These are phyloP conservation scores for Pandemis corylana DNA, from an alignment of 2,888 invertebrate species.

Conservation along the genomic window DNA sequence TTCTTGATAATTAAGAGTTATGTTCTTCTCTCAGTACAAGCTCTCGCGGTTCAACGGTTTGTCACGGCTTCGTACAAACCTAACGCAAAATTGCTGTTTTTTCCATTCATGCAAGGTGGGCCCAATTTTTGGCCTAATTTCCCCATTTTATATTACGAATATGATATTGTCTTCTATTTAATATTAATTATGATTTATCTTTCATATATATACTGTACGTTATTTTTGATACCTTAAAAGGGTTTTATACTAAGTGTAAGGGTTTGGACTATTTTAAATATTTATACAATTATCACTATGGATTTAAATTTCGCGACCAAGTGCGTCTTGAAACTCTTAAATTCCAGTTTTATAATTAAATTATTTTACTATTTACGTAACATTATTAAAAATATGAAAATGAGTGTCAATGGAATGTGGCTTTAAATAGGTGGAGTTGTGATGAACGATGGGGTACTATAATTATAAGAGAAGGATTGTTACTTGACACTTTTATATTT, in stretches of 20 bases:
- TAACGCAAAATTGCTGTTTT: not conserved
- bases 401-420: slow-evolving; percentile 57
- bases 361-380: not conserved
- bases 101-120: not conserved
- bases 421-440: slow-evolving; percentile 49
- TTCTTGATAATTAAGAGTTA: no score
- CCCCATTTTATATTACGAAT: not conserved
- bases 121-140: not conserved
- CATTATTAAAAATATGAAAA: slow-evolving; percentile 40
- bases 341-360: not conserved
- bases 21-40: no score
- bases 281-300: slow-evolving; percentile 10
- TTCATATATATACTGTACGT: slow-evolving; percentile 43
- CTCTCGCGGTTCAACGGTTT: no score
- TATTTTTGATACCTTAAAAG: slow-evolving; percentile 60
- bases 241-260: slow-evolving; percentile 35
- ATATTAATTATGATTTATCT: not conserved
- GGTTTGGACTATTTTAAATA: slow-evolving; percentile 14
- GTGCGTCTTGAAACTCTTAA: not conserved
- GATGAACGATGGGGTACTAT: slow-evolving; percentile 11
- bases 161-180: slow-evolving; percentile 9
- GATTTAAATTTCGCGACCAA: slow-evolving; percentile 4
- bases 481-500: not conserved
- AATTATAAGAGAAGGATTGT: slow-evolving; percentile 16
- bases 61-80: not conserved